A percentile compares a stretch with the other conserved stretches of the same genome.
Evolutionary conservation across 2,888 invertebrate genomes (phyloP).

Genomic region (Venusia cambrica): DNA sequence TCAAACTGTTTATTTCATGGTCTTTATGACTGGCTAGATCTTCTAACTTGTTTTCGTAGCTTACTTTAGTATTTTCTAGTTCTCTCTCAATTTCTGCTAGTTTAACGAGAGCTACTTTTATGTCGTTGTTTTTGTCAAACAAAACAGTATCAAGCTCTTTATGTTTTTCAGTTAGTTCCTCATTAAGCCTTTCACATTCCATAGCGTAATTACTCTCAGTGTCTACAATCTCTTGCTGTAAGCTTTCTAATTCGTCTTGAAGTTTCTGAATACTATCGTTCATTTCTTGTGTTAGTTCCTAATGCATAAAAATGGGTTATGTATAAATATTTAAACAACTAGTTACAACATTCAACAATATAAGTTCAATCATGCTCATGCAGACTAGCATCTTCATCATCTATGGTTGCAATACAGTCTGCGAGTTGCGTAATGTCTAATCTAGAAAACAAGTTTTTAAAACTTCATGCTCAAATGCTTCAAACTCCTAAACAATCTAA

Average conservation of each 20-base stretch:
- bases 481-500: no score
- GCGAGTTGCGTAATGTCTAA: no score
- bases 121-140: constrained; percentile 47
- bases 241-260: constrained; percentile 47
- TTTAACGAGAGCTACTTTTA: constrained; percentile 45
- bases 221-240: constrained; percentile 47
- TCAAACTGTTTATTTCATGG: constrained; percentile 36
- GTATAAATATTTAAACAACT: constrained; percentile 15
- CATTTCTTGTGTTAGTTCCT: constrained; percentile 50
- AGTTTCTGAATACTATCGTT: constrained; percentile 44
- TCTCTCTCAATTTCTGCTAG: constrained; percentile 39
- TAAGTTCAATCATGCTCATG: constrained; percentile 2
- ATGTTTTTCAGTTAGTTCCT: constrained; percentile 41
- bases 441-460: no score
- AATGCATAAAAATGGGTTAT: constrained; percentile 37
- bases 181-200: constrained; percentile 43
- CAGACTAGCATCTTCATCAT: no score
- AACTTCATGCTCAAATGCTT: no score
- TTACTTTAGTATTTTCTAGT: constrained; percentile 37
- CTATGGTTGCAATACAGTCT: no score
- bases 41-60: constrained; percentile 37
- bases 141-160: constrained; percentile 43
- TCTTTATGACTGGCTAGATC: constrained; percentile 38
- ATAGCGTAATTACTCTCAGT: constrained; percentile 40
- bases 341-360: neutral